Evolutionary conservation across 2,113 vertebrate species (phyloP).

Genomic region (Leuciscus idus): DNA sequence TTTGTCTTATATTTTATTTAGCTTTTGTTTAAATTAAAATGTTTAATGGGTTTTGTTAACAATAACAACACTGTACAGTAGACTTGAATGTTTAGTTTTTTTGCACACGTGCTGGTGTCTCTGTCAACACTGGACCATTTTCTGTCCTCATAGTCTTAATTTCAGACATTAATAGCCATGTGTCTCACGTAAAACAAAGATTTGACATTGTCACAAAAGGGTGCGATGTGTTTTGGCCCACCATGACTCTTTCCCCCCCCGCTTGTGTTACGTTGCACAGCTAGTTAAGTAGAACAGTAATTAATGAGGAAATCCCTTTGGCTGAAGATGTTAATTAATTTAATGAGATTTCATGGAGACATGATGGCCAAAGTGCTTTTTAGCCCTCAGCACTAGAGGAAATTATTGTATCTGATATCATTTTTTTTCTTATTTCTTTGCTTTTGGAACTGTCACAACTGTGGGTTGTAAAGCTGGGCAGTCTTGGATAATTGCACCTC

Average conservation of each 20-base stretch:
- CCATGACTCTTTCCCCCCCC: constrained; percentile 31
- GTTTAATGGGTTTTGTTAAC: background rate
- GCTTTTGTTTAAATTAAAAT: background rate
- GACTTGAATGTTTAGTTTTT: too few relatives aligned
- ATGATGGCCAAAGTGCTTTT: background rate
- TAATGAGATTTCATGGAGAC: constrained; percentile 56
- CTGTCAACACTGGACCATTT: background rate
- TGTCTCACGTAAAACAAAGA: background rate
- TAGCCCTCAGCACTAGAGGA: background rate
- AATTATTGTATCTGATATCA: background rate
- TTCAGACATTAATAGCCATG: background rate
- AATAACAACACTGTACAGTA: background rate
- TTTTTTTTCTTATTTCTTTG: background rate
- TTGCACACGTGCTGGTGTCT: background rate
- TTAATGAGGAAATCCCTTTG: constrained; percentile 73
- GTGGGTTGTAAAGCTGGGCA: background rate
- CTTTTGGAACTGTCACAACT: background rate
- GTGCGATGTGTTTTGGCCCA: constrained; percentile 20
- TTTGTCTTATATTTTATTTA: background rate
- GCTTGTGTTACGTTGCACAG: constrained; percentile 54
- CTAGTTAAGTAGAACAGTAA: constrained; percentile 71
- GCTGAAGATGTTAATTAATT: constrained; percentile 73
- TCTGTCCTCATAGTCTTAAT: background rate
- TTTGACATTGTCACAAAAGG: background rate
- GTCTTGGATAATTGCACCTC: background rate